A percentile compares a stretch with the other conserved stretches of the same genome.
These are phyloP conservation scores for Argyresthia goedartella DNA, from an alignment of 2,888 invertebrate genomes.

Conservation along the genomic window DNA sequence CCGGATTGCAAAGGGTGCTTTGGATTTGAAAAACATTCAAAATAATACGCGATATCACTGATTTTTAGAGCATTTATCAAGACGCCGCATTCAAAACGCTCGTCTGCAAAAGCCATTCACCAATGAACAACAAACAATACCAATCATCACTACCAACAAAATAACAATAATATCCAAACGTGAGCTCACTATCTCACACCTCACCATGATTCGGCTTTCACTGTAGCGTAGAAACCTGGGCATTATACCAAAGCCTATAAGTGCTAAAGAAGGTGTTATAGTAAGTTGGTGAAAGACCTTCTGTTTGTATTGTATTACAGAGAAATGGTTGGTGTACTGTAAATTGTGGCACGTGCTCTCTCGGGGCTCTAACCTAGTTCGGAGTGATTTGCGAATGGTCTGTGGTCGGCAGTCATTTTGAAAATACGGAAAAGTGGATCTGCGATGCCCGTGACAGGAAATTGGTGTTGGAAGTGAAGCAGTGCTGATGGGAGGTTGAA, in stretches of 20 bases:
- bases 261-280: constrained; percentile 7
- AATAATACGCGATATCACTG: no score
- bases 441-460: no score
- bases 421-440: no score
- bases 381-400: constrained; percentile 29
- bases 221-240: no score
- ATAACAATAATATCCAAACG: constrained; percentile 45
- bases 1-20: no score
- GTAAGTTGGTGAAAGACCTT: background rate
- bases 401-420: constrained; percentile 8
- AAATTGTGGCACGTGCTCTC: constrained; percentile 45
- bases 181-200: constrained; percentile 33
- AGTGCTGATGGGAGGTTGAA: no score
- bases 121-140: constrained; percentile 18
- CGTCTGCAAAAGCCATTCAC: background rate
- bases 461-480: no score
- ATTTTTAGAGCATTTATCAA: no score
- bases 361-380: constrained; percentile 26
- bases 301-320: constrained; percentile 26
- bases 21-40: no score
- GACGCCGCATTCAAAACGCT: background rate
- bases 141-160: constrained; percentile 49
- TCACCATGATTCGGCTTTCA: constrained; percentile 1
- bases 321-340: constrained; percentile 43
- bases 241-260: constrained; percentile 10